Conservation (phyloP, 1,140 invertebrate species). For the Pectinophora gossypiella region DNA sequence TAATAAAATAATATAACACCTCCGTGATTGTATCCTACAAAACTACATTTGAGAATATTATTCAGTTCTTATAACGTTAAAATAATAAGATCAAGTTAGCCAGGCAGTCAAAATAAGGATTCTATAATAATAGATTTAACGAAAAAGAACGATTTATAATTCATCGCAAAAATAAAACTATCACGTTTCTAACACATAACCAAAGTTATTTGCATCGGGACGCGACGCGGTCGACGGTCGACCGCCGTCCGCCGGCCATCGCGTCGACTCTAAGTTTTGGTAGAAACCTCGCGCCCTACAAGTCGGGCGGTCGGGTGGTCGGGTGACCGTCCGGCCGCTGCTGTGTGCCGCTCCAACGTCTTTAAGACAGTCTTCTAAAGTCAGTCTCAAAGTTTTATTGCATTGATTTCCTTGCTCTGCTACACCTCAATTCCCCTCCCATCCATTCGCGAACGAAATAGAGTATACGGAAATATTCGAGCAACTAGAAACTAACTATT, state of each 20-base stretch:
- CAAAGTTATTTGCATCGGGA: too few species aligned
- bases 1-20: constrained; percentile 9
- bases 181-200: too few species aligned
- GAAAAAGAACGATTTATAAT: constrained; percentile 1
- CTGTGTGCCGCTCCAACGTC: constrained; percentile 14
- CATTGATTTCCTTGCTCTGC: constrained; percentile 58
- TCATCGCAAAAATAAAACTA: neutral
- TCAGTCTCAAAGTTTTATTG: constrained; percentile 73
- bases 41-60: constrained; percentile 6
- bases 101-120: constrained; percentile 6
- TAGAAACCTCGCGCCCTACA: too few species aligned
- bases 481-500: constrained; percentile 26
- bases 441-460: constrained; percentile 29
- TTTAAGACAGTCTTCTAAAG: constrained; percentile 72
- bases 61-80: constrained; percentile 2
- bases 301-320: neutral
- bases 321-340: neutral
- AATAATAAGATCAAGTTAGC: constrained; percentile 2
- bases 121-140: neutral
- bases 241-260: too few species aligned
- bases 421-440: constrained; percentile 22
- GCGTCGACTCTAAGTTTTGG: too few species aligned
- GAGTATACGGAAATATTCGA: constrained; percentile 23
- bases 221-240: too few species aligned
- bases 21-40: neutral